phyloP scores from a whole-genome alignment of 2,888 invertebrate species.

The Gymnosoma rotundatum region DNA sequence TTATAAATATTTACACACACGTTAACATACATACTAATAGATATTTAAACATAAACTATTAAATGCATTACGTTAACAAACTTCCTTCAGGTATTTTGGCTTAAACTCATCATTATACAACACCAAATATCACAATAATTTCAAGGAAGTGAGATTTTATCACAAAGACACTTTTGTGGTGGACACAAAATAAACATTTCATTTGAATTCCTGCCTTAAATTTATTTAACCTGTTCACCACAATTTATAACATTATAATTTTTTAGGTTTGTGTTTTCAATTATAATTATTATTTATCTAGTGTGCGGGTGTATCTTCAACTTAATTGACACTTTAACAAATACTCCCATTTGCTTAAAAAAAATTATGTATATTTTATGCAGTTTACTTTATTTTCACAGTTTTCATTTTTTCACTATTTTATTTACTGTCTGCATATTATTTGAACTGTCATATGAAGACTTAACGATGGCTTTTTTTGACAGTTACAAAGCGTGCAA shows the following conservation, averaged over 20 bases:
- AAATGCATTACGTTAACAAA: neutral
- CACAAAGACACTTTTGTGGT: neutral
- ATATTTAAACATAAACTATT: neutral
- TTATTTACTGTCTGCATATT: slow-evolving; percentile 22
- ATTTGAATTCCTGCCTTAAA: slow-evolving; percentile 17
- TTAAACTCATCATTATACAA: neutral
- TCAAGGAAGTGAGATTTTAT: neutral
- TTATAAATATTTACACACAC: neutral
- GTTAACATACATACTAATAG: neutral
- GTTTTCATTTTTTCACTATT: slow-evolving; percentile 2
- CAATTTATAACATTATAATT: slow-evolving; percentile 1
- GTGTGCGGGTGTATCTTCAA: neutral
- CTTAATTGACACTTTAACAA: slow-evolving; percentile 57
- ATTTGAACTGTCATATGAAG: slow-evolving; percentile 17
- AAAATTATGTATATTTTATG: slow-evolving; percentile 10
- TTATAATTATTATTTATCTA: neutral
- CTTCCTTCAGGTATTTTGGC: neutral
- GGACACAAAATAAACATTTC: neutral
- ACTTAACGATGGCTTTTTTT: slow-evolving; percentile 45
- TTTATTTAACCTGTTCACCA: slow-evolving; percentile 5
- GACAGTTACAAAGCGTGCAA: slow-evolving; percentile 27
- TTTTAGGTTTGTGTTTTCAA: neutral
- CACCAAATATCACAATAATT: neutral
- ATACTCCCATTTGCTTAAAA: slow-evolving; percentile 30
- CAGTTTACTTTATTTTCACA: neutral